A percentile compares a stretch with the other conserved stretches of the same genome.
Evolutionary conservation across 2,797 vertebrate genomes (phyloP).

Genomic region (Taenioides sp.): DNA sequence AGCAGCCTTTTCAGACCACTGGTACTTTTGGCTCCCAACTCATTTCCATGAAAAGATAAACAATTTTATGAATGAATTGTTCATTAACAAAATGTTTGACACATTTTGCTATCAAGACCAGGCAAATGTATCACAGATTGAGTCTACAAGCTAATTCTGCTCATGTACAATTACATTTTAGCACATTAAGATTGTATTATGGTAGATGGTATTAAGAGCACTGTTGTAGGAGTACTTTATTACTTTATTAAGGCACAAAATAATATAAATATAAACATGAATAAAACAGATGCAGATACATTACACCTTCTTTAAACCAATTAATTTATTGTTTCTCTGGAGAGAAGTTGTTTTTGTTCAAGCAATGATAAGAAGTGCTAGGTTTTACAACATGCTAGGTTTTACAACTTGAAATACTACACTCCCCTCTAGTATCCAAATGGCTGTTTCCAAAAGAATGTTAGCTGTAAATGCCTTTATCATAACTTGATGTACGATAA

Average conservation of each 20-base stretch:
- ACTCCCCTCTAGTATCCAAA: neutral
- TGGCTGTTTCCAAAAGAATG: neutral
- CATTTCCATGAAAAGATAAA: slow-evolving; percentile 4
- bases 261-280: neutral
- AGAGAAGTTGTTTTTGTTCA: neutral
- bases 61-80: neutral
- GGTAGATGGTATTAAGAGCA: neutral
- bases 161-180: neutral
- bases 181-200: no score
- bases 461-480: neutral
- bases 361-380: neutral
- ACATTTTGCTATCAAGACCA: neutral
- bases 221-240: neutral
- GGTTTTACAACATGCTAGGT: neutral
- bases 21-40: neutral
- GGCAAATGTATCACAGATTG: no score
- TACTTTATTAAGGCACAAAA: neutral
- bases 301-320: neutral
- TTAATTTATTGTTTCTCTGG: neutral
- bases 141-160: neutral
- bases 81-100: neutral
- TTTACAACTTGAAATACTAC: neutral
- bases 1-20: slow-evolving; percentile 11
- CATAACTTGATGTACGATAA: neutral
- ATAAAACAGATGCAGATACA: neutral